Percentiles rank a stretch among this genome's conserved stretches.
These are phyloP conservation scores for Forpus xanthops DNA, from an alignment of 2,797 vertebrate genomes.

Conservation along the genomic window DNA sequence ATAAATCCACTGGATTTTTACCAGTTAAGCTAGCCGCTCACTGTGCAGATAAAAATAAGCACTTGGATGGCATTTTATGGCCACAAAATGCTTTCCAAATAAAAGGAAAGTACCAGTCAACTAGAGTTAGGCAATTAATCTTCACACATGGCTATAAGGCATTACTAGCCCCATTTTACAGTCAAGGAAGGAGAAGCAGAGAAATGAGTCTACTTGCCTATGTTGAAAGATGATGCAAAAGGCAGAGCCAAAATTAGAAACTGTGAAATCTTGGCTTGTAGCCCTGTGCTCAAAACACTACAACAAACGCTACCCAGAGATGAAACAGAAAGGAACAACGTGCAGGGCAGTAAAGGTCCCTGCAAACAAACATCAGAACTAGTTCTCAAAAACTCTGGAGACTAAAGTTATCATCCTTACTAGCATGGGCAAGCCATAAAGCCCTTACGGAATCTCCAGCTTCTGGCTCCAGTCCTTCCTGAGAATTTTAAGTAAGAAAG, in stretches of 20 bases:
- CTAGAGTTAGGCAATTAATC: conserved; percentile 57
- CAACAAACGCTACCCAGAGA: not conserved
- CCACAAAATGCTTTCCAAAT: conserved; percentile 58
- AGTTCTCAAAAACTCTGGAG: not conserved
- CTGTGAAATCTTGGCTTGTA: conserved; percentile 30
- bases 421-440: not conserved
- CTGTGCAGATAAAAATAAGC: conserved; percentile 61
- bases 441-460: not conserved
- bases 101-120: conserved; percentile 55
- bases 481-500: not conserved
- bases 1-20: conserved; percentile 67
- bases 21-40: conserved; percentile 62
- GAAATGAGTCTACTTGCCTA: conserved; percentile 46
- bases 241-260: conserved; percentile 56
- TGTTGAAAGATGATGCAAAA: conserved; percentile 34
- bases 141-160: conserved; percentile 38
- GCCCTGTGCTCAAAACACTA: conserved; percentile 1
- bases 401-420: conserved; percentile 12
- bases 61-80: conserved; percentile 62
- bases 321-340: conserved; percentile 8
- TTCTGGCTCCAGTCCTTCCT: not conserved
- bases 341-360: not conserved
- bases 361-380: conserved; percentile 48
- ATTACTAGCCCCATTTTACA: conserved; percentile 32
- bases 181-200: conserved; percentile 38